A percentile compares a stretch with the other conserved stretches of the same genome.
These are phyloP conservation scores for Crioceris asparagi DNA, from an alignment of 2,888 invertebrate genomes.

Conservation along the genomic window DNA sequence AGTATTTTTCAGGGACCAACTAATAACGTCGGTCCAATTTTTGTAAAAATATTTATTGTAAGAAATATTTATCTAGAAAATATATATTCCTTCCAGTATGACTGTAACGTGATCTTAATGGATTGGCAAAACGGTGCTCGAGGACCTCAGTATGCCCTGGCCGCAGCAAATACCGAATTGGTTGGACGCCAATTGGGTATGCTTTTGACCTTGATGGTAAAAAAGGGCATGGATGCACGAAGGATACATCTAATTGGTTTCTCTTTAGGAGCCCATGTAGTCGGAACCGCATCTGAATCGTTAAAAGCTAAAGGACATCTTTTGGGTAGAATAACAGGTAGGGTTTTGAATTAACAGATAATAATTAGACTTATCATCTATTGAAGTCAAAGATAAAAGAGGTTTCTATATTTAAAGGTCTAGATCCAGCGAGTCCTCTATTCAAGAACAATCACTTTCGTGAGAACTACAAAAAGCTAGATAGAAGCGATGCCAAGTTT, in stretches of 20 bases:
- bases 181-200: constrained; percentile 48
- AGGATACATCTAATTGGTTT: constrained; percentile 47
- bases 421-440: constrained; percentile 77
- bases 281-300: constrained; percentile 47
- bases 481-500: constrained; percentile 49
- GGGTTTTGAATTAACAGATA: no score
- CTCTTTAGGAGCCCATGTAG: constrained; percentile 50
- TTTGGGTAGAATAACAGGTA: constrained; percentile 48
- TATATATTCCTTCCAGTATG: no score
- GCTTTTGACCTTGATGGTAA: constrained; percentile 40
- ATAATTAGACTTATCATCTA: no score
- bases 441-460: constrained; percentile 48
- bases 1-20: no score
- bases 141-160: constrained; percentile 44
- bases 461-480: constrained; percentile 46
- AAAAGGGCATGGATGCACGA: constrained; percentile 37
- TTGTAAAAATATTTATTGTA: no score
- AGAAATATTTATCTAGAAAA: no score
- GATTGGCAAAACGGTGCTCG: constrained; percentile 49
- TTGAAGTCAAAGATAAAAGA: no score
- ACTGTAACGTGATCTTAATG: constrained; percentile 43
- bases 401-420: constrained; percentile 42
- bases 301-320: constrained; percentile 39
- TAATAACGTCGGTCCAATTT: no score
- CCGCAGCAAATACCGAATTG: constrained; percentile 50